Base-by-base conservation (phyloP, 30 jellyfish, hydroid and myxozoan species). In the Pelagia noctiluca region DNA sequence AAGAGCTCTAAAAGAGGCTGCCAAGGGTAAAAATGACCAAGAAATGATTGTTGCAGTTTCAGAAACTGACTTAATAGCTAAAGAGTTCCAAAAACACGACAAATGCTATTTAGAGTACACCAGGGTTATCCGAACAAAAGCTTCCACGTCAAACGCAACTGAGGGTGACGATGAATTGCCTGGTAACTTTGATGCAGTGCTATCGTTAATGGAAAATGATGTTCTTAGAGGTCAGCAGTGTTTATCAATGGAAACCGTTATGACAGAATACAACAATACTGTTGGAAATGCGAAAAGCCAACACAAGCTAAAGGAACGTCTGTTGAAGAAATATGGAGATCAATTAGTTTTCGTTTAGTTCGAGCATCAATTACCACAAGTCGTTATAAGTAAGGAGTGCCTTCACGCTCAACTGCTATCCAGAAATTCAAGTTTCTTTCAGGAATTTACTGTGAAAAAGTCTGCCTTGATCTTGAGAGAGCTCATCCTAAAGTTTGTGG, bases 81-180 rank as follows among this genome's bases (percentile, higher is more conserved):
- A 78, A 78, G 89, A 57, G 48, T 62, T 78, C 57, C 70, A n/a
- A 28, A 78, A 78, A 35, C 81, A 61, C 52, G 71, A 62, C 38
- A 78, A 78, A 62, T 64, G 89, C 73, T 78, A 57, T 63, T 29
- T 35, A 35, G 81, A 78, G 0, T 78, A 78, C 30, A 35, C 81
- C 48, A 60, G 81, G 19, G 33, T 53, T 36, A 30, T 76, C 2
- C 2, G 78, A 28, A 21, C 47, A 23, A 49, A 24, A 3, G 64
- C 78, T 0, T 5, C 2, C 10, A n/a, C 60, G 24, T 3, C 11
- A 3, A 34, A 31, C 52, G 63, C 1, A 1, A 2, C 10, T 7
- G 57, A 32, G 1, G 77, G n/a, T 22, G 66, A 53, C 10, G 66
- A 0, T 10, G 26, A 18, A 1, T 10, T 24, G 24, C 12, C 7